Conservation (phyloP, 2,888 invertebrate genomes). For the Drosophila eohydei region DNA sequence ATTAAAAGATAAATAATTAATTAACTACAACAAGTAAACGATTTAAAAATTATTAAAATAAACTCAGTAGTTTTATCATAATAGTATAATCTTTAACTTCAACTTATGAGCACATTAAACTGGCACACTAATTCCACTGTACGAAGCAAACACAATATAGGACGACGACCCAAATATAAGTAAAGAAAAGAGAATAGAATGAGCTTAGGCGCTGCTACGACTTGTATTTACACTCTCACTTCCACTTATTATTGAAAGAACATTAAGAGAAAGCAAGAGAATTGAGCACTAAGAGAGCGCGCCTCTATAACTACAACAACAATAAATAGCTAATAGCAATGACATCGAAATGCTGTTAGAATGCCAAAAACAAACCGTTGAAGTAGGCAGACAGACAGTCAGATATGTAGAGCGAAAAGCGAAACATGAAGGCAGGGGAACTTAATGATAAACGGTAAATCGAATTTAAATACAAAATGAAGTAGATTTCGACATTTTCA, state of each 20-base stretch:
- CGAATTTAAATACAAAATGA: slow-evolving; percentile 13
- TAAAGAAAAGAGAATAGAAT: slow-evolving; percentile 33
- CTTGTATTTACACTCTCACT: slow-evolving; percentile 11
- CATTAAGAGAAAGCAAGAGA: slow-evolving; percentile 42
- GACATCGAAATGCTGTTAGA: slow-evolving; percentile 54
- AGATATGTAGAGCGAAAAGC: neutral
- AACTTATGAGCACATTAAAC: neutral
- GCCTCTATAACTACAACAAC: slow-evolving; percentile 2
- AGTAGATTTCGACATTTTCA: slow-evolving; percentile 3
- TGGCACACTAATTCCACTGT: slow-evolving; percentile 41
- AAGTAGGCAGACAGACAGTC: slow-evolving; percentile 21
- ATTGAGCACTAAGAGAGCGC: slow-evolving; percentile 19
- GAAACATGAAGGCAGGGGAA: neutral
- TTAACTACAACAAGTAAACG: neutral
- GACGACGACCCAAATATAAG: slow-evolving; percentile 28
- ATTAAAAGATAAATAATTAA: neutral
- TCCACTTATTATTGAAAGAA: slow-evolving; percentile 32
- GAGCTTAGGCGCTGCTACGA: neutral
- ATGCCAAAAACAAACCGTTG: slow-evolving; percentile 28
- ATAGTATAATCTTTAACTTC: neutral
- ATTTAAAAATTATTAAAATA: neutral
- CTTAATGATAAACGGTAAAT: slow-evolving; percentile 2
- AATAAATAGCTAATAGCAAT: slow-evolving; percentile 17
- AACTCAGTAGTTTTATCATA: neutral
- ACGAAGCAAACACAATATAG: slow-evolving; percentile 29